Evolutionary conservation across 2,113 vertebrate genomes (phyloP).

Genomic region (Taxidea taxus): DNA sequence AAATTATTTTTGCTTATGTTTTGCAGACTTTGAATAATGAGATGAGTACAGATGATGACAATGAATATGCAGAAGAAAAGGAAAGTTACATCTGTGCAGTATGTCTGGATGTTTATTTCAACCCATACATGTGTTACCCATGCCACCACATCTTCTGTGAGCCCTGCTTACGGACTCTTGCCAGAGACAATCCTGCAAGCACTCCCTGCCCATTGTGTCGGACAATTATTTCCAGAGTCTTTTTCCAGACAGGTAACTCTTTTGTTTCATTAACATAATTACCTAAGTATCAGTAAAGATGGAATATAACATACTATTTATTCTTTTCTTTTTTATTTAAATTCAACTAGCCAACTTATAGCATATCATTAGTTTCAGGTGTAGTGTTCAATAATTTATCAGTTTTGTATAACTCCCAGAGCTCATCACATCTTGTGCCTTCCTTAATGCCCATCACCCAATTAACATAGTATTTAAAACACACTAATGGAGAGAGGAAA

Average conservation of each 20-base stretch:
- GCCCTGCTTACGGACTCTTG: constrained; percentile 92
- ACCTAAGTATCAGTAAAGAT: neutral
- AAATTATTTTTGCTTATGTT: constrained; percentile 57
- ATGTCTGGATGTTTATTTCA: constrained; percentile 94
- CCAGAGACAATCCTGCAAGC: constrained; percentile 88
- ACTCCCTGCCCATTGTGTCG: constrained; percentile 94
- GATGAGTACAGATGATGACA: constrained; percentile 79
- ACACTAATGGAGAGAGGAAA: neutral
- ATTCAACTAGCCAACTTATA: neutral
- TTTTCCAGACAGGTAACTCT: constrained; percentile 92
- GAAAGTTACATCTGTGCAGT: constrained; percentile 93
- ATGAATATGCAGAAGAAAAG: constrained; percentile 84
- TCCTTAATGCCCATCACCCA: neutral
- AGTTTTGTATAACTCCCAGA: neutral
- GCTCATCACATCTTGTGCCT: neutral
- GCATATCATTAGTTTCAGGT: neutral
- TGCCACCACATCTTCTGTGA: constrained; percentile 96
- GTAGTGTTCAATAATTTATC: neutral
- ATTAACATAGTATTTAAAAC: neutral
- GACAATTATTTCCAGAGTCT: constrained; percentile 88
- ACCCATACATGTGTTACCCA: constrained; percentile 93
- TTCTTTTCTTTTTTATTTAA: neutral
- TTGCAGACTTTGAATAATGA: constrained; percentile 82
- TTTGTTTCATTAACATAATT: neutral
- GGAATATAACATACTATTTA: neutral